Conservation (phyloP, 2,888 invertebrate genomes). For the Heliconius ismenius region DNA sequence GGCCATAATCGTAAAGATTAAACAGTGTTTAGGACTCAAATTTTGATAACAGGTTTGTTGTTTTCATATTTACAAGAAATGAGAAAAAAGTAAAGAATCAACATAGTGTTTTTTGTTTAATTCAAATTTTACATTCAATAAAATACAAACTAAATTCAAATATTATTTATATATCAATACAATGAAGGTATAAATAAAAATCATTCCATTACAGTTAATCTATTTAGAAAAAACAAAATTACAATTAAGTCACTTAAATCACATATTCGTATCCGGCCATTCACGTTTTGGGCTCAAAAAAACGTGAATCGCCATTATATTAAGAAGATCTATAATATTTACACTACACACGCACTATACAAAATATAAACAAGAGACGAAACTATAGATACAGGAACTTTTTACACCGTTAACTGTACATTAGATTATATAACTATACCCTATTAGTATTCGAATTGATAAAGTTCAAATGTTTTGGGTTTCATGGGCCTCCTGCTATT, state of each 20-base stretch:
- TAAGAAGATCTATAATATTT: constrained; percentile 45
- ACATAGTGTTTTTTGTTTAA: neutral
- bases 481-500: constrained; percentile 74
- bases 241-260: constrained; percentile 38
- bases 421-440: constrained; percentile 19
- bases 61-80: neutral
- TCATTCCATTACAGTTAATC: constrained; percentile 47
- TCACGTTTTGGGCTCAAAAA: constrained; percentile 78
- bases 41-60: constrained; percentile 4
- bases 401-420: constrained; percentile 57
- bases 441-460: constrained; percentile 55
- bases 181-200: constrained; percentile 27
- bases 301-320: constrained; percentile 67
- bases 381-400: constrained; percentile 60
- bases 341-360: constrained; percentile 46
- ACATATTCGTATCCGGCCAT: constrained; percentile 47
- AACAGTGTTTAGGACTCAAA: neutral
- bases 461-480: constrained; percentile 69
- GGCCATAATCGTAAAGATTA: constrained; percentile 16
- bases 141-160: too few species aligned
- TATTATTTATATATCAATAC: neutral
- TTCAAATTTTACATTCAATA: too few species aligned
- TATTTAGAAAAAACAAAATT: constrained; percentile 62
- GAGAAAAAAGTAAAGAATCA: neutral
- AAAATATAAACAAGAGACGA: constrained; percentile 44